These are phyloP conservation scores for Oryzias dopingdopingensis DNA, from an alignment of 2,797 vertebrate genomes.

Conservation along the genomic window DNA sequence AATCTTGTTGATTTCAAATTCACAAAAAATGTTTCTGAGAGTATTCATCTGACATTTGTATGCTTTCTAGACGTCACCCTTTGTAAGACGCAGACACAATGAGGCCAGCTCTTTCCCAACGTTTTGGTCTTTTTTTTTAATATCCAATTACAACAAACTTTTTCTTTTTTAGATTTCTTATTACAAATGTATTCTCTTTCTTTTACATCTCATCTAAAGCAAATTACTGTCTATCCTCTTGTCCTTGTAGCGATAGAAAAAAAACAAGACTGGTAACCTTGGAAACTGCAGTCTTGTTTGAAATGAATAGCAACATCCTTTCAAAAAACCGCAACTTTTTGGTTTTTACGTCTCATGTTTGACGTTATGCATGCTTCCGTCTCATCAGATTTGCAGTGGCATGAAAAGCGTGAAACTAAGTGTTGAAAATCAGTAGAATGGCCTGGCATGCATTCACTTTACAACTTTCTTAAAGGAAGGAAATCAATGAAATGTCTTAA, in stretches of 20 bases:
- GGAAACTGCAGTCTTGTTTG: conserved; percentile 65
- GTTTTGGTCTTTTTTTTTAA: not conserved
- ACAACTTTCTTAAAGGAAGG: conserved; percentile 9
- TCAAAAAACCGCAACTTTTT: conserved; percentile 28
- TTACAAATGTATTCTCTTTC: conserved; percentile 17
- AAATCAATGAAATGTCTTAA: conserved; percentile 40
- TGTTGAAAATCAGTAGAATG: conserved; percentile 1
- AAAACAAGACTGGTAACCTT: conserved; percentile 55
- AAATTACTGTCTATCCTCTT: conserved; percentile 44
- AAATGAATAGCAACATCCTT: conserved; percentile 38
- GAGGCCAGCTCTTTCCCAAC: not conserved
- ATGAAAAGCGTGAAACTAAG: not conserved
- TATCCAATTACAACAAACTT: conserved; percentile 4
- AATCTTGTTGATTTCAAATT: conserved; percentile 29
- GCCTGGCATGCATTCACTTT: conserved; percentile 2
- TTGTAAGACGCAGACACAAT: conserved; percentile 3
- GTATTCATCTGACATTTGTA: not conserved
- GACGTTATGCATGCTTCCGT: conserved; percentile 1
- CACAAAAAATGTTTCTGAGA: conserved; percentile 5
- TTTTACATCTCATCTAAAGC: conserved; percentile 32
- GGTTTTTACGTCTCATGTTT: conserved; percentile 6
- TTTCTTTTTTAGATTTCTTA: conserved; percentile 26
- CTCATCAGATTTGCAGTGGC: not conserved
- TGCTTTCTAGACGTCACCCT: conserved; percentile 3
- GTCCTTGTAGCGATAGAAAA: conserved; percentile 13